phyloP scores from a whole-genome alignment of 2,888 invertebrate genomes.

The Mesopsocus fuscifrons region DNA sequence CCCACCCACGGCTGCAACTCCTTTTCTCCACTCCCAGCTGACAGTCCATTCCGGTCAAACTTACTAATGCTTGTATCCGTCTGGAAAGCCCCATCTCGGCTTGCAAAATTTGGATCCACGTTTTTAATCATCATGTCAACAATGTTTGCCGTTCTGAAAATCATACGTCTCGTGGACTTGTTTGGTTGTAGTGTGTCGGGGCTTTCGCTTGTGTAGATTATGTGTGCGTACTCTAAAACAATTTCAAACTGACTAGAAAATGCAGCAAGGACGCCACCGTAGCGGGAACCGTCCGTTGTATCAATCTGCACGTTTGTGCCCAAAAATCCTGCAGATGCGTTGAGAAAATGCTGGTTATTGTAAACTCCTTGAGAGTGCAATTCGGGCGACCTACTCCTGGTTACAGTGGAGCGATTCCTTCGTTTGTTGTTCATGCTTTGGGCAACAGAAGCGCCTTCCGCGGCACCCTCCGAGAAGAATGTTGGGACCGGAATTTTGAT shows the following conservation, averaged over 20 bases:
- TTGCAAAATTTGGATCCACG: conserved; percentile 77
- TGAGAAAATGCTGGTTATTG: conserved; percentile 77
- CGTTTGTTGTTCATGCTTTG: conserved; percentile 62
- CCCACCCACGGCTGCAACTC: conserved; percentile 82
- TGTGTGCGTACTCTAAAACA: conserved; percentile 73
- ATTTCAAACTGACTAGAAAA: conserved; percentile 78
- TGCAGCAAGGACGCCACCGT: conserved; percentile 80
- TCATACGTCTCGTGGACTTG: conserved; percentile 54
- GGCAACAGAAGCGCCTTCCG: conserved; percentile 39
- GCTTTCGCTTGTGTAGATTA: conserved; percentile 39
- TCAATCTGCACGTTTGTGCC: conserved; percentile 62
- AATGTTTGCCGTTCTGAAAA: conserved; percentile 61
- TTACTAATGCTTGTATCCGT: conserved; percentile 80
- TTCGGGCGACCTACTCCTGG: conserved; percentile 32
- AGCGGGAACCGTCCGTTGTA: conserved; percentile 63
- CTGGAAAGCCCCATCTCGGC: conserved; percentile 62
- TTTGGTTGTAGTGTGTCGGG: conserved; percentile 44
- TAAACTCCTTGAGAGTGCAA: conserved; percentile 71
- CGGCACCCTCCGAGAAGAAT: conserved; percentile 62
- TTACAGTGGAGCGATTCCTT: conserved; percentile 62
- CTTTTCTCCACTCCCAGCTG: conserved; percentile 36
- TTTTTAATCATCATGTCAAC: conserved; percentile 64
- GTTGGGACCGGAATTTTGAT: conserved; percentile 74
- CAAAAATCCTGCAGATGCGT: conserved; percentile 68
- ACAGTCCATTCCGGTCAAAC: conserved; percentile 69